Evolutionary conservation across 2,888 invertebrate species (phyloP), one percentile per base, ranked within the genome.

Genomic region (Ypsolopha scabrella): DNA sequence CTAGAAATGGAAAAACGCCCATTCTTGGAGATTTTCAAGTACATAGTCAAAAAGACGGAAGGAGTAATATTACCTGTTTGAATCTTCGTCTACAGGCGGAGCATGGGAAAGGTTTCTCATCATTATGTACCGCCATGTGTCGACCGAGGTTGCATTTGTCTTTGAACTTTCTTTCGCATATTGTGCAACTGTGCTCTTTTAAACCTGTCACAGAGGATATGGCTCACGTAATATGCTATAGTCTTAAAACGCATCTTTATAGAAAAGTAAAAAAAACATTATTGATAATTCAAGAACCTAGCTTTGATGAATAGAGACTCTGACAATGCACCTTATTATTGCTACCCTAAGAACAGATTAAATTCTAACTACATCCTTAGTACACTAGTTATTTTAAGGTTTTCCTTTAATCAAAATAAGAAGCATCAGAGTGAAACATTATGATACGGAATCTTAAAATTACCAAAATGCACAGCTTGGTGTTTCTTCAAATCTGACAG

Each of bases 401-500:
- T 24, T 9, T 41, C 11, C 36, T 2, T 13, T 4, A n/a, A 11
- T 37, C 39, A 6, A 50, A 4, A 39, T 3, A 34, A 36, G 34
- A n/a, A 33, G 6, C 39, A 34, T 33, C 44, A 1, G 46, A 11
- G n/a, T 10, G 9, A 24, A 4, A 24, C 24, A 24, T 3, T 24
- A 24, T 3, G 24, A 24, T 4, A n/a, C n/a, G n/a, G n/a, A n/a
- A 24, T 24, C 24, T 24, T 24, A 33, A 45, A 53, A 63, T 68
- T 67, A 86, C 85, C 70, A 55, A 60, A 68, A 58, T 86, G 85
- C 6, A 72, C 59, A 54, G 68, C 69, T 57, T 68, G 67, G 56
- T 86, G 86, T 57, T 77, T 81, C 45, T 75, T 75, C 48, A 85
- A 64, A 60, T 86, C 86, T 2, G 81, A 82, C 10, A 65, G 64